A percentile compares a stretch with the other conserved stretches of the same genome.
These are phyloP conservation scores for Microvelia longipes DNA, from an alignment of 1,140 invertebrate species.

Conservation along the genomic window DNA sequence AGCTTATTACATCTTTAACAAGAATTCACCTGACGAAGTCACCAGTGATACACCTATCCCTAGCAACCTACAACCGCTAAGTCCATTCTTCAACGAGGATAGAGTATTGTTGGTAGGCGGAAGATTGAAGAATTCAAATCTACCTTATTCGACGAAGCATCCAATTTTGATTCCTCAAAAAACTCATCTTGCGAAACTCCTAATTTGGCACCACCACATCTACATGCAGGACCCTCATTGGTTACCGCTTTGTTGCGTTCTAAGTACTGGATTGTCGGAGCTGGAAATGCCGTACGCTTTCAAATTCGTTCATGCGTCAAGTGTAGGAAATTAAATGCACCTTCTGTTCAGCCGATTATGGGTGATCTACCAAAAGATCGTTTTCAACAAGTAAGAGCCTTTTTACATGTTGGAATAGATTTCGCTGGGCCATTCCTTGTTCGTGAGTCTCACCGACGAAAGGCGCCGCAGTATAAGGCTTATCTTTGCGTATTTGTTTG, in stretches of 20 bases:
- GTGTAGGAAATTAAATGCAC: background rate
- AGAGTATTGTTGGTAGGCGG: background rate
- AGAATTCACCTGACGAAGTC: background rate
- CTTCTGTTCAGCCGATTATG: background rate
- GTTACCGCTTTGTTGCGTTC: constrained; percentile 22
- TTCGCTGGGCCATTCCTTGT: constrained; percentile 18
- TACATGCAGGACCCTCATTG: constrained; percentile 11
- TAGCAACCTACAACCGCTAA: background rate
- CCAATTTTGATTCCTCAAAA: background rate
- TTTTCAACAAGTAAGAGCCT: background rate
- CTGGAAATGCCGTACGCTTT: constrained; percentile 20
- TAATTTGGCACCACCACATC: background rate
- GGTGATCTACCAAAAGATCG: background rate
- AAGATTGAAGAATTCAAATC: background rate
- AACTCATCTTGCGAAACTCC: background rate
- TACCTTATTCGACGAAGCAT: background rate
- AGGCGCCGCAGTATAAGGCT: background rate
- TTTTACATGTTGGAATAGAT: constrained; percentile 15
- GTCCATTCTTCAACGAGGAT: background rate
- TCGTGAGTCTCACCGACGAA: background rate
- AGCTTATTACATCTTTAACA: background rate
- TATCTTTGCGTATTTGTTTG: constrained; percentile 24
- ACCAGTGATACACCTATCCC: background rate
- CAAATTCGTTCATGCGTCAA: constrained; percentile 11
- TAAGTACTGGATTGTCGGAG: constrained; percentile 23